Percentiles rank a stretch among this genome's conserved stretches.
These are phyloP conservation scores for Sebastes itinus DNA, from an alignment of 2,797 vertebrate species.

Conservation along the genomic window DNA sequence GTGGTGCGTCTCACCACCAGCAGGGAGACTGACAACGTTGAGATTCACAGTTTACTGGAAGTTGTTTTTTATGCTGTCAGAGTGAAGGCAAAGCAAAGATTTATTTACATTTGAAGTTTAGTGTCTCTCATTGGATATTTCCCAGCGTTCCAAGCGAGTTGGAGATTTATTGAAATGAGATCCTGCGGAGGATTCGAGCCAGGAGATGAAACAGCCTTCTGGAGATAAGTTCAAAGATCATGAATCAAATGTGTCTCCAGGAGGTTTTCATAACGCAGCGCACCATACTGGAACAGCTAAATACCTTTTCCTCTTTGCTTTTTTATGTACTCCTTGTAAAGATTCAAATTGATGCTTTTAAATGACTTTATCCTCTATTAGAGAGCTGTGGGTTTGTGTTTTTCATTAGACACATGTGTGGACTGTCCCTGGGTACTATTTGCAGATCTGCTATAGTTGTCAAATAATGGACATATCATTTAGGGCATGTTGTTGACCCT, in stretches of 20 bases:
- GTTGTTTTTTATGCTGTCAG: constrained; percentile 20
- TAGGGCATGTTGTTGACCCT: neutral
- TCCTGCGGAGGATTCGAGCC: constrained; percentile 19
- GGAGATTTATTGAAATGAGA: constrained; percentile 19
- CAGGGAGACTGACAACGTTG: neutral
- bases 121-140: constrained; percentile 8
- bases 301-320: neutral
- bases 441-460: neutral
- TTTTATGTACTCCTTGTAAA: neutral
- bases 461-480: neutral
- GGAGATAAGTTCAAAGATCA: constrained; percentile 42
- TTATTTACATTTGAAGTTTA: constrained; percentile 1
- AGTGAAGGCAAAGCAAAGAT: constrained; percentile 26
- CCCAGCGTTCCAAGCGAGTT: constrained; percentile 12
- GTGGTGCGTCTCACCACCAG: neutral
- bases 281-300: neutral
- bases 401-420: neutral
- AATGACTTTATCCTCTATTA: neutral
- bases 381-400: neutral
- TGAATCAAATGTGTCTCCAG: constrained; percentile 11
- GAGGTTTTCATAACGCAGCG: constrained; percentile 2
- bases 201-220: constrained; percentile 20
- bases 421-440: neutral
- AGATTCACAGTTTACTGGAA: neutral
- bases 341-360: neutral